phyloP scores from a whole-genome alignment of 2,797 vertebrate genomes.

The Apodemus agrarius region DNA sequence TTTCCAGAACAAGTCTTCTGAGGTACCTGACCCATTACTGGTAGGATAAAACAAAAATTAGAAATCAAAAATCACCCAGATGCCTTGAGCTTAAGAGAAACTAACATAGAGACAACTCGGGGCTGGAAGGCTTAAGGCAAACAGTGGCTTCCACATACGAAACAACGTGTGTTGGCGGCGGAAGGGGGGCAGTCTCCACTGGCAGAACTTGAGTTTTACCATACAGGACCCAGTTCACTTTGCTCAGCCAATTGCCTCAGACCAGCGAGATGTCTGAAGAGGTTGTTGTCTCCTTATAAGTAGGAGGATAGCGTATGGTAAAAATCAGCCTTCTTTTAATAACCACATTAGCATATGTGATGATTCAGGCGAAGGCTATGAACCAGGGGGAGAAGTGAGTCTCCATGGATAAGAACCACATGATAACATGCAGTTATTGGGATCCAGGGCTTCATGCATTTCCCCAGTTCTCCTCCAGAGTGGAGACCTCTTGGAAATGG shows the following conservation, averaged over 20 bases:
- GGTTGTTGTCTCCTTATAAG: slow-evolving; percentile 82
- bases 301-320: slow-evolving; percentile 93
- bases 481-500: slow-evolving; percentile 74
- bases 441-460: slow-evolving; percentile 94
- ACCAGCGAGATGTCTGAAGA: slow-evolving; percentile 86
- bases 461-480: slow-evolving; percentile 80
- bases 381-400: slow-evolving; percentile 83
- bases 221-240: slow-evolving; percentile 89
- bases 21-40: slow-evolving; percentile 98
- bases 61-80: slow-evolving; percentile 81
- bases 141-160: slow-evolving; percentile 87
- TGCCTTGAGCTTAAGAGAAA: slow-evolving; percentile 72
- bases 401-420: slow-evolving; percentile 92
- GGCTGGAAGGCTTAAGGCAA: slow-evolving; percentile 84
- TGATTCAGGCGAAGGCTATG: slow-evolving; percentile 93
- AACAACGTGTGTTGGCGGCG: slow-evolving; percentile 82
- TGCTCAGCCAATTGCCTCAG: slow-evolving; percentile 86
- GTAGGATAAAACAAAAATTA: slow-evolving; percentile 85
- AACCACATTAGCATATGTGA: slow-evolving; percentile 92
- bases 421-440: slow-evolving; percentile 92
- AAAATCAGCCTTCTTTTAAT: slow-evolving; percentile 93
- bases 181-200: slow-evolving; percentile 88
- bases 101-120: slow-evolving; percentile 86
- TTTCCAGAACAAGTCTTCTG: slow-evolving; percentile 99
- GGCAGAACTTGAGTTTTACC: slow-evolving; percentile 90